Base-by-base conservation (phyloP, 2,797 vertebrate genomes). In the Phataginus tricuspis region DNA sequence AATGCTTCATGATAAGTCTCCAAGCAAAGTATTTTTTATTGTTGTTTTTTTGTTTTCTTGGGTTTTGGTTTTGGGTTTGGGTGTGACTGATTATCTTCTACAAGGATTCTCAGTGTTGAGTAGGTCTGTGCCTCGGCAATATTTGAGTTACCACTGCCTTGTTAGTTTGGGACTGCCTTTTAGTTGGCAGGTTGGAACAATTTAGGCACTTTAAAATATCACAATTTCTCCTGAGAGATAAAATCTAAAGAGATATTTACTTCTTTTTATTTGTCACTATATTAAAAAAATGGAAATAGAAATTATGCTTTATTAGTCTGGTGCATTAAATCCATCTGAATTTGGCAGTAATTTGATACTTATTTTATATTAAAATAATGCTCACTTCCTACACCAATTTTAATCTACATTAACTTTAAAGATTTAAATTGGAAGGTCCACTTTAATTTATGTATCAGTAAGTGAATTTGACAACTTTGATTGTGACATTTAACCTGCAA, bases 381-480 rank as follows among this genome's bases (percentile, higher is more conserved):
- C 12, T 82, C 80, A 79, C 74, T 71, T 88, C 49, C 23, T 13
- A 49, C n/a, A 92, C 27, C 91, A 82, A 75, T 94, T 90, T 72
- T 57, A 92, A 85, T 85, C 39, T 75, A 79, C 51, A 85, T 79
- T 91, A 49, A 90, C 82, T 95, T 96, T 57, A 96, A 95, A 88
- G 29, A 29, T 80, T 96, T 90, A 95, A 94, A 97, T 89, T 42
- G 64, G 63, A 91, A 98, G 93, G 93, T 96, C 93, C 97, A 6
- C 29, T 96, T 97, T 96, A 95, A 97, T 93, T 84, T 88, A 79
- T 85, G 21, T 18, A 63, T 68, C 79, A 63, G 84, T 96, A 95
- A 97, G 77, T 71, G 92, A 89, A 96, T 16, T 71, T 94, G 95
- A 95, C 78, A 75, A 79, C 51, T 86, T 94, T 91, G 69, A 64